Evolutionary conservation across 2,888 invertebrate species (phyloP), one percentile per base, ranked within the genome.

Genomic region (Epiperipatus broadwayi): DNA sequence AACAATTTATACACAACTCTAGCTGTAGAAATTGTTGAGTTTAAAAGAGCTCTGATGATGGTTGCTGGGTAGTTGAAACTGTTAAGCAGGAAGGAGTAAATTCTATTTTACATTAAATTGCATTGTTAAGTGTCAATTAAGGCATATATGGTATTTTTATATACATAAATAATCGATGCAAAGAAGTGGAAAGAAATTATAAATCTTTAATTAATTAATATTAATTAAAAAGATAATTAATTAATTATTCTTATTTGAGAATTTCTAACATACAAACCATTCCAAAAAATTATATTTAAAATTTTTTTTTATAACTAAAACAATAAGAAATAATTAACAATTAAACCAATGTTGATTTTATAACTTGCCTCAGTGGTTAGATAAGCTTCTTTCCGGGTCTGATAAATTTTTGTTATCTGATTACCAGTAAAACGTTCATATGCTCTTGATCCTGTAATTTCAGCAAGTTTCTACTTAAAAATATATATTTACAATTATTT

Each of bases 381-480:
- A 55, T 78, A 85, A 1, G 70, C 70, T 43, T 72, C 71, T 8
- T 68, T 69, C 48, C 70, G 71, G 0, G 68, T 72, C 51, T 78
- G 72, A 47, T 66, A 70, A 47, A 93, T 70, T 67, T 89, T 93
- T 22, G 80, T 74, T 50, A 95, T 91, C 63, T 95, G 95, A 3
- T 78, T 69, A 3, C 83, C 93, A 0, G 93, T 89, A 62, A 89
- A 93, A 40, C 87, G 67, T 59, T 85, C 83, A 61, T 79, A 83
- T 0, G 78, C 85, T 43, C 74, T 65, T 0, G 84, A 84, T 1
- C 87, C 87, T 4, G 85, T 87, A 36, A 80, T 69, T 52, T 69
- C 67, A 1, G 81, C 73, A 40, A 87, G 58, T 61, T 70, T 71
- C 80, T 77, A 53, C 31, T 59, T 59, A 39, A 43, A 54, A 45